phyloP scores from a whole-genome alignment of 2,113 vertebrate species.

The Coracopsis vasa region DNA sequence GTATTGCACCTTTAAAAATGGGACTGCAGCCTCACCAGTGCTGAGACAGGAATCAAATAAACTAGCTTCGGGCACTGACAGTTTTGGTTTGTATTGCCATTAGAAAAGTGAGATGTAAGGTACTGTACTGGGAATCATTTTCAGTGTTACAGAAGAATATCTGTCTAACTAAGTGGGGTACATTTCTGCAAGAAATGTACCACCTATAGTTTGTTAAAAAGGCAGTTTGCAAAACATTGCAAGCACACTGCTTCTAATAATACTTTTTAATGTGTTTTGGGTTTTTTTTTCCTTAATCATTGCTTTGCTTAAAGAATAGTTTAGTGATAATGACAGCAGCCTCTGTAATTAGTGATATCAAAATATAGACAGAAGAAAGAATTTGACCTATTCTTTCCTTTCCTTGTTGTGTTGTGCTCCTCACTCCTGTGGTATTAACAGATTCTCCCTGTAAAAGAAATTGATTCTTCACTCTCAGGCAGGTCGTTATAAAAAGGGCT shows the following conservation, averaged over 20 bases:
- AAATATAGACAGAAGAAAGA: neutral
- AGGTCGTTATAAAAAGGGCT: slow-evolving; percentile 75
- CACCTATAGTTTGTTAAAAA: neutral
- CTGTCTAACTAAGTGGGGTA: neutral
- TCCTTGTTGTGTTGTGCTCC: neutral
- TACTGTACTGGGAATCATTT: neutral
- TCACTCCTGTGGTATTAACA: slow-evolving; percentile 64
- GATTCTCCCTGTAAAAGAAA: slow-evolving; percentile 72
- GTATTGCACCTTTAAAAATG: neutral
- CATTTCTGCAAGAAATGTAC: neutral
- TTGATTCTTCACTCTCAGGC: slow-evolving; percentile 74
- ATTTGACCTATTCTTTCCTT: neutral
- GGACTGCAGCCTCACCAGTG: neutral
- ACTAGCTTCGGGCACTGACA: neutral
- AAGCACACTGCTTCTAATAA: neutral
- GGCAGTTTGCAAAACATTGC: neutral
- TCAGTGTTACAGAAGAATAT: neutral
- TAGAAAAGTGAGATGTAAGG: neutral
- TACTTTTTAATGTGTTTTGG: neutral
- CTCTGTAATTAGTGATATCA: slow-evolving; percentile 7
- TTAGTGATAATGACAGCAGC: neutral
- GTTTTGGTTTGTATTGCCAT: neutral
- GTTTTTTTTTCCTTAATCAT: neutral
- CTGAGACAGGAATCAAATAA: neutral
- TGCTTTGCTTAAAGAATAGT: neutral